Evolutionary conservation across 1,140 invertebrate species (phyloP), one percentile per base, ranked within the genome.

Genomic region (Atopsyche davidsoni): DNA sequence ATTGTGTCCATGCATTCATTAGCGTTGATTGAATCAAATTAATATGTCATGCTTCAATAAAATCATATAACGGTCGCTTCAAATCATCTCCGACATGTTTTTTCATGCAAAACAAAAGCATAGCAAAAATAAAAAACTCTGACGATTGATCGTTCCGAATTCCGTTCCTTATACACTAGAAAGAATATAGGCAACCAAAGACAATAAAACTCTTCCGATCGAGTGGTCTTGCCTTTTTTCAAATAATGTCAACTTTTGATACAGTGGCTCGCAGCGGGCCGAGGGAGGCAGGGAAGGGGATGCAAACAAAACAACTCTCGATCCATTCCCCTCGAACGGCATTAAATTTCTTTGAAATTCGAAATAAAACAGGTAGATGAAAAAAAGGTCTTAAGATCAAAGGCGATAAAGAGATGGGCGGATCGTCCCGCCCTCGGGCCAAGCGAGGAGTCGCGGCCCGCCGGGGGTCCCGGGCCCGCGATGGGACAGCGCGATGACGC

Each of bases 321-420:
- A 28, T 28, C 24, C 24, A n/a, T 43, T 17, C 19, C 41, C 10
- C 39, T 36, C 31, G 44, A 46, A 38, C 28, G 21, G 47, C 47
- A 46, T 55, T 46, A 50, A 56, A 48, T 56, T 51, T 51, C 38
- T 51, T 52, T 47, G 45, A 56, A 51, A 55, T 50, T 17, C 43
- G 46, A 55, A 50, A 50, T 50, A 31, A 49, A 41, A 41, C 35
- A 45, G 53, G 47, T 23, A 42, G 41, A 18, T 14, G 24, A 25
- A 48, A 52, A 48, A 56, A 56, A 24, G 49, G 54, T 44, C 16
- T 23, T 14, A 31, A 52, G 54, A 56, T 56, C 54, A 56, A 52
- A 56, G 54, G 44, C 40, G 39, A 25, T 18, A 28, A 46, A 42
- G 34, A 43, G 42, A 24, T 18, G 34, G 28, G 46, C 41, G 44